Conservation (phyloP, 2,888 invertebrate species). For the Oscheius sp. region DNA sequence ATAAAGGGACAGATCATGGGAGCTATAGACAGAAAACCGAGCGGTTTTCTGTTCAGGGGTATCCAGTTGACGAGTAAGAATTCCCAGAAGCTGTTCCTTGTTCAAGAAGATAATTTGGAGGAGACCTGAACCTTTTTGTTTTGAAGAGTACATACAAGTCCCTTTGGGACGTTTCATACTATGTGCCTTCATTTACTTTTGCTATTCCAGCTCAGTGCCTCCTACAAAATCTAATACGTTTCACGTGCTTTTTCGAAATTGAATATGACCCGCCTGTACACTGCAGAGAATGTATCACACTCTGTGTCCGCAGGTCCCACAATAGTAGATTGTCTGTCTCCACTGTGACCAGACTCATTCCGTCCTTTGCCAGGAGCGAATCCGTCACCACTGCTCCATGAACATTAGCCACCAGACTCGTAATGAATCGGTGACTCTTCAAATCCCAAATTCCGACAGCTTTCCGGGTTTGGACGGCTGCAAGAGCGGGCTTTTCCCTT, state of each 20-base stretch:
- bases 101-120: background rate
- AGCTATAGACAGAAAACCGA: conserved; percentile 57
- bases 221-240: background rate
- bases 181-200: too few relatives aligned
- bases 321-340: conserved; percentile 63
- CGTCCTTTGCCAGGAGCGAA: conserved; percentile 60
- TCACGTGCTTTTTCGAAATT: conserved; percentile 33
- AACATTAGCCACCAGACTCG: conserved; percentile 65
- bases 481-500: conserved; percentile 81
- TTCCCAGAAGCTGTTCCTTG: conserved; percentile 42
- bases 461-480: conserved; percentile 91
- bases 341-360: conserved; percentile 47
- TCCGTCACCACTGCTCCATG: conserved; percentile 67
- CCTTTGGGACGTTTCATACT: too few relatives aligned
- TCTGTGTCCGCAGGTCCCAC: conserved; percentile 69
- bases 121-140: background rate
- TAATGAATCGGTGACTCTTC: conserved; percentile 64
- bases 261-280: conserved; percentile 39
- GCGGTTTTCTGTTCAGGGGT: conserved; percentile 68
- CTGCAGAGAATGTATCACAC: conserved; percentile 58
- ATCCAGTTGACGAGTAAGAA: conserved; percentile 63
- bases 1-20: conserved; percentile 54
- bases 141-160: background rate
- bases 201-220: too few relatives aligned
- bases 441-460: conserved; percentile 88